Base-by-base conservation (phyloP, 2,113 vertebrate genomes). In the Smithornis capensis region DNA sequence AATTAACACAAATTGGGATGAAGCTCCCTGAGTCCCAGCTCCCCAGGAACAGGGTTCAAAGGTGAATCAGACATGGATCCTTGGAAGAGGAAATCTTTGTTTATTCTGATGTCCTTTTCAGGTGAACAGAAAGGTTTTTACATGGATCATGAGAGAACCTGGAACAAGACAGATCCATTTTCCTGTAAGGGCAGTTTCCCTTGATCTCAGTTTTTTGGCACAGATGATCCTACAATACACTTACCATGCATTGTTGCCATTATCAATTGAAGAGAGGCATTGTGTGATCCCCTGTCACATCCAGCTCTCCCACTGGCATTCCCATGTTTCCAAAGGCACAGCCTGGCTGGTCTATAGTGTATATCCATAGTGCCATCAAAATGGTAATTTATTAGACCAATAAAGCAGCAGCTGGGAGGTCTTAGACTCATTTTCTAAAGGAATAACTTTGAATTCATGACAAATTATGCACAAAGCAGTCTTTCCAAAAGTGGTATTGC, bases 391-490 rank as follows among this genome's bases (percentile, higher is more conserved):
- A 89, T 96, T 94, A 96, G 92, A 95, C 92, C 91, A 82, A 90
- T 95, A 96, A 96, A 95, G 94, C 95, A 94, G 91, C 96, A 96
- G 93, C 97, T 97, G 96, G 94, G 94, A 95, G 92, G 95, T 88
- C 92, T 96, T 95, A 93, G 63, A 92, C 91, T 97, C 89, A 91
- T 97, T 96, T 97, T 96, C 90, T 96, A 90, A 94, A 96, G 94
- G 93, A 96, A 47, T 95, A 95, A 95, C 94, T 96, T 90, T 81
- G 94, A 97, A 96, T 95, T 97, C 85, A 40, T 91, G 78, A 80
- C 91, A 97, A 95, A 97, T 96, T 95, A 86, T 31, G 55, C 94
- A 80, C 92, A 55, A 90, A 95, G 78, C 84, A 90, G 71, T 83
- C 88, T 96, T 94, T 95, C 92, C 92, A 95, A 85, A 91, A 94